A percentile compares a stretch with the other conserved stretches of the same genome.
phyloP scores from a whole-genome alignment of 2,888 invertebrate genomes.

The Metallyticus violacea region DNA sequence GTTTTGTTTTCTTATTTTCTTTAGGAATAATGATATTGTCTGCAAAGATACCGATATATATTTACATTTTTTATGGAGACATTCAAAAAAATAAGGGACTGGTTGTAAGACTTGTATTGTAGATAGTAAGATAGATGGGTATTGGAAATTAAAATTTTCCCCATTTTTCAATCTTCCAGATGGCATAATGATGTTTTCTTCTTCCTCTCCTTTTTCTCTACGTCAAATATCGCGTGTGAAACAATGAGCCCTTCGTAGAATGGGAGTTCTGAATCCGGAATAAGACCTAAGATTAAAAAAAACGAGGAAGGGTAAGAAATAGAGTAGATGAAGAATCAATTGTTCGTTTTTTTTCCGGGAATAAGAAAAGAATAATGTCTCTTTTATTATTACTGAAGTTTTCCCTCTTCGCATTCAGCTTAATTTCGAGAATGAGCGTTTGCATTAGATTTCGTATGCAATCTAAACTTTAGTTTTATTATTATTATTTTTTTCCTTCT shows the following conservation, averaged over 20 bases:
- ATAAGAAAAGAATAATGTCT: slow-evolving; percentile 16
- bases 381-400: slow-evolving; percentile 15
- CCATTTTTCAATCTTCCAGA: neutral
- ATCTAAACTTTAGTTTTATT: slow-evolving; percentile 26
- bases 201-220: neutral
- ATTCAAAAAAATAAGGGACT: neutral
- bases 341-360: neutral
- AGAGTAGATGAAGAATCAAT: slow-evolving; percentile 4
- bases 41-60: neutral
- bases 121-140: neutral
- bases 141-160: neutral
- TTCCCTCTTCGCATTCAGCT: neutral
- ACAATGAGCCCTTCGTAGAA: neutral
- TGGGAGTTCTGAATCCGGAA: neutral
- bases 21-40: neutral
- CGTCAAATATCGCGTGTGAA: neutral
- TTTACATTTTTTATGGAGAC: too few species aligned
- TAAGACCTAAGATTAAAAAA: neutral
- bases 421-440: slow-evolving; percentile 23
- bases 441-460: slow-evolving; percentile 24
- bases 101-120: neutral
- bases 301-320: neutral
- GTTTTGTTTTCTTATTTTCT: neutral
- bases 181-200: neutral
- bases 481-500: neutral